Conservation (phyloP, 2,888 invertebrate genomes). For the Apamea crenata region DNA sequence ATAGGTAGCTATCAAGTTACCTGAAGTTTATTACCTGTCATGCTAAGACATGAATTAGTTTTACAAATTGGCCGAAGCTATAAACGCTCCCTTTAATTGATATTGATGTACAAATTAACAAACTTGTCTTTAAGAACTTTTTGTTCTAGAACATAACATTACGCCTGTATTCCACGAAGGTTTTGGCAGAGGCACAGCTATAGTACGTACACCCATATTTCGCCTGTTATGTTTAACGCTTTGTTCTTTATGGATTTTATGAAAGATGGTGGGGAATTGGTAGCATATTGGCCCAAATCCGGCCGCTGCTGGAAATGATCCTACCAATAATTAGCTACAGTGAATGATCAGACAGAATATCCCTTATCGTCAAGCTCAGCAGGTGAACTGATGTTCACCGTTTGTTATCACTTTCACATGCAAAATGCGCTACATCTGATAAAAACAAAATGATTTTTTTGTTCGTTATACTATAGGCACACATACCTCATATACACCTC, state of each 20-base stretch:
- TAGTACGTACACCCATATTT: background rate
- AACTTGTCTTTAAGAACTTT: background rate
- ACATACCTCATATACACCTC: no score
- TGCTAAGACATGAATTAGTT: slow-evolving; percentile 39
- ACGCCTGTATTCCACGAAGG: background rate
- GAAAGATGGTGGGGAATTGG: background rate
- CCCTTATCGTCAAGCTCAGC: background rate
- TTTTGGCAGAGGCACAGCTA: background rate
- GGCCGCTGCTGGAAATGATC: background rate
- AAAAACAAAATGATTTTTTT: background rate
- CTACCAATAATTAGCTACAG: background rate
- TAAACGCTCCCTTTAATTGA: slow-evolving; percentile 28
- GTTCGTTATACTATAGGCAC: background rate
- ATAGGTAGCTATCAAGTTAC: slow-evolving; percentile 53
- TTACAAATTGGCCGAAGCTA: slow-evolving; percentile 23
- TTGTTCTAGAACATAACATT: background rate
- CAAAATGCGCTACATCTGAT: background rate
- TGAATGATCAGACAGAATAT: background rate
- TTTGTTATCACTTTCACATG: background rate
- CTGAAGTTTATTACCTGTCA: slow-evolving; percentile 47
- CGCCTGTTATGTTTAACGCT: background rate
- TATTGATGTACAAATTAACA: slow-evolving; percentile 27
- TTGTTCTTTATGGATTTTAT: background rate
- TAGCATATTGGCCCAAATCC: no score
- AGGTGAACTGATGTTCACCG: background rate